A percentile compares a stretch with the other conserved stretches of the same genome.
These are phyloP conservation scores for Drosophila eugracilis DNA, from an alignment of 1,140 invertebrate genomes.

Conservation along the genomic window DNA sequence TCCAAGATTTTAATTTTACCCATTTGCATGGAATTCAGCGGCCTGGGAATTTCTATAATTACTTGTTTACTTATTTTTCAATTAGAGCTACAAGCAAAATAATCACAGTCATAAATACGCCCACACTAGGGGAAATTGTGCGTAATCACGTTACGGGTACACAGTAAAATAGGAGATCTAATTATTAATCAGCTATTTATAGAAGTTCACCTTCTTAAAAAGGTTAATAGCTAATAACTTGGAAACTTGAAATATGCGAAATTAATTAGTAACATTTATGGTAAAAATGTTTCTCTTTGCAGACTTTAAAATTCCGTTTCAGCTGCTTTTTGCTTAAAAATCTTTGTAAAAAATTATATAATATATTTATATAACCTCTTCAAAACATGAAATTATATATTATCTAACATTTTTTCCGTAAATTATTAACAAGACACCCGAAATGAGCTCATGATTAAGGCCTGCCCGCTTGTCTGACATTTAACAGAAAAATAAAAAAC, in stretches of 20 bases:
- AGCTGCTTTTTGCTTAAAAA: too few relatives aligned
- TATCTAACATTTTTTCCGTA: background rate
- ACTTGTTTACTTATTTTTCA: conserved; percentile 77
- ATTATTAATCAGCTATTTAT: background rate
- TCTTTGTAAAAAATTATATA: too few relatives aligned
- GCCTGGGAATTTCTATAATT: conserved; percentile 47
- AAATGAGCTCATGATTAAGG: conserved; percentile 38
- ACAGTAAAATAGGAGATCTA: background rate
- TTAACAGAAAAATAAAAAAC: conserved; percentile 28
- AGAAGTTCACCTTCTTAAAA: background rate
- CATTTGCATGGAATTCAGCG: conserved; percentile 25
- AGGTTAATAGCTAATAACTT: background rate
- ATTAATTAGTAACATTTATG: too few relatives aligned
- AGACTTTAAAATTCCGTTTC: too few relatives aligned
- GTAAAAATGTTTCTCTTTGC: too few relatives aligned
- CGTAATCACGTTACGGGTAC: conserved; percentile 10
- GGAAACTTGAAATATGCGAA: background rate
- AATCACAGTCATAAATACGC: conserved; percentile 75
- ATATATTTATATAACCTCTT: too few relatives aligned
- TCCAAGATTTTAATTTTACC: conserved; percentile 37
- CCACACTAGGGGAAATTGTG: conserved; percentile 36
- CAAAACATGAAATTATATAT: background rate
- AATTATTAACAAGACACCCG: background rate
- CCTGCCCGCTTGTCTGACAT: conserved; percentile 9
- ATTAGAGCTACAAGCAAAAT: conserved; percentile 66